These are phyloP conservation scores for Prochilodus magdalenae DNA, from an alignment of 2,113 vertebrate species.

Conservation along the genomic window DNA sequence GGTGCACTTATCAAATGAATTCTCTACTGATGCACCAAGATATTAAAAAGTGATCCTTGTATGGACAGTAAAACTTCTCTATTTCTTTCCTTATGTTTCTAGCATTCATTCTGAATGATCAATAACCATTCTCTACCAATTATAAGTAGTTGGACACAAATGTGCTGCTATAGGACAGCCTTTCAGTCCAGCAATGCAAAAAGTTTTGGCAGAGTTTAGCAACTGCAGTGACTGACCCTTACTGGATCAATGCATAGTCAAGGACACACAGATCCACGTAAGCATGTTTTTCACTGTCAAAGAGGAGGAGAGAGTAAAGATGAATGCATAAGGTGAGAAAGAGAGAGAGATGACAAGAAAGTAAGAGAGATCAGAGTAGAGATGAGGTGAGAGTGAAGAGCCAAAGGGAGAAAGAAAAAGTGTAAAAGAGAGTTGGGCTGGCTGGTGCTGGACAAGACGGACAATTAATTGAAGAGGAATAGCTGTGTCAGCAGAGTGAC, in stretches of 20 bases:
- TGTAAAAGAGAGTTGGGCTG: background rate
- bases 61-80: too few species aligned
- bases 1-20: too few species aligned
- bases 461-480: constrained; percentile 60
- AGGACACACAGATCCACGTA: constrained; percentile 17
- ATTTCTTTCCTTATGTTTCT: too few species aligned
- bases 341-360: background rate
- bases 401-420: background rate
- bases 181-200: background rate
- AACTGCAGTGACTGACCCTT: background rate
- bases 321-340: background rate
- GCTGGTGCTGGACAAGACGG: background rate
- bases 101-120: too few species aligned
- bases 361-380: background rate
- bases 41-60: too few species aligned
- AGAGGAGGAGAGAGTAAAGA: background rate
- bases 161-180: background rate
- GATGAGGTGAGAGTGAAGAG: background rate
- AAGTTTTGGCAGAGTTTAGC: background rate
- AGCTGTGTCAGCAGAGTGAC: constrained; percentile 66
- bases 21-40: too few species aligned
- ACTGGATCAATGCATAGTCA: constrained; percentile 23
- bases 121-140: too few species aligned
- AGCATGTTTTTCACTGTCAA: background rate
- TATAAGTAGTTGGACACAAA: background rate